Percentiles rank a stretch among this genome's conserved stretches.
Evolutionary conservation across 2,113 vertebrate genomes (phyloP).

Genomic region (Platysteira castanea): DNA sequence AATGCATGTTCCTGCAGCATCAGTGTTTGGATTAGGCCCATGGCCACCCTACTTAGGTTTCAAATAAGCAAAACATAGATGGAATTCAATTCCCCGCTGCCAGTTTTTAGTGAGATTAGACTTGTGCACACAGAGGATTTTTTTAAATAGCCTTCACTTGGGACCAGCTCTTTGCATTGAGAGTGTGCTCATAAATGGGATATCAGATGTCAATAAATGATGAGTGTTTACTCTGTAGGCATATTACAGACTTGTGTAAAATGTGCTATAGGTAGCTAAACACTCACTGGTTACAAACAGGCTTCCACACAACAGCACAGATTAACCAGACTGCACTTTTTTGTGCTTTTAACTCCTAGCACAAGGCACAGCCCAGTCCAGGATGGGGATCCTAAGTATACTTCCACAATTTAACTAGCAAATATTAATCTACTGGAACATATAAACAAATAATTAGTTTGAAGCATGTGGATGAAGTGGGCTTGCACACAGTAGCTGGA

Average conservation of each 20-base stretch:
- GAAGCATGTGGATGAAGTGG: neutral
- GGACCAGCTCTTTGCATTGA: neutral
- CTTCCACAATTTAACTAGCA: neutral
- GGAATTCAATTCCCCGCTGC: neutral
- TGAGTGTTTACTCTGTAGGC: neutral
- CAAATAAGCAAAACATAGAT: neutral
- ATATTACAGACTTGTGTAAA: neutral
- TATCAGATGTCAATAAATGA: neutral
- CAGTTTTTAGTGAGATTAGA: neutral
- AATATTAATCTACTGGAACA: neutral
- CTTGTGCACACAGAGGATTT: neutral
- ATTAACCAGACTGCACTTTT: neutral
- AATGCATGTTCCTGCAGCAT: constrained; percentile 32
- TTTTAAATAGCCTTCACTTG: neutral
- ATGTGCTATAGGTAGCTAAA: neutral
- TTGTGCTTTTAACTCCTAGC: neutral
- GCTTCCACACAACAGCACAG: neutral
- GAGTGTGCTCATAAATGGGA: neutral
- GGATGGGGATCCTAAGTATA: neutral
- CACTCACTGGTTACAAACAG: neutral
- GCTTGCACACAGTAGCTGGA: neutral
- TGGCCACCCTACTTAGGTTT: constrained; percentile 7
- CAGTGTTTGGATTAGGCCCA: constrained; percentile 11
- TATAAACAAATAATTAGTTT: neutral
- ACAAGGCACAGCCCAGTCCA: neutral